Conservation (phyloP, 1,140 invertebrate species). For the Ptiloglossa arizonensis region DNA sequence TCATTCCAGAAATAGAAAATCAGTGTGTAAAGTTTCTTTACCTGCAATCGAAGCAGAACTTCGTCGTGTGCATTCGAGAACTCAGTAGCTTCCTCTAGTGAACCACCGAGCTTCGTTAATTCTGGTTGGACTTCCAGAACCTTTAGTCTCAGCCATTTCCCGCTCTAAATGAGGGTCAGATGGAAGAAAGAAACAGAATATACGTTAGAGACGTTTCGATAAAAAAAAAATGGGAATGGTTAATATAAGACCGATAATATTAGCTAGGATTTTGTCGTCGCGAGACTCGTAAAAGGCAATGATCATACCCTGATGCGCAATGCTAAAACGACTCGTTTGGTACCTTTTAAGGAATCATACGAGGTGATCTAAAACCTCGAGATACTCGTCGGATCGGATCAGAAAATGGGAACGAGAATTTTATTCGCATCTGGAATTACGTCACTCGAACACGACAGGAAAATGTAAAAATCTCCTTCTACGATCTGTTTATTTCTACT, state of each 20-base stretch:
- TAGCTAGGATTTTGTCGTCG: background rate
- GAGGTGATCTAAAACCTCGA: constrained; percentile 13
- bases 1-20: background rate
- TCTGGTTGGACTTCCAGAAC: constrained; percentile 93
- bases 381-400: background rate
- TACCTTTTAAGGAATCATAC: constrained; percentile 30
- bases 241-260: background rate
- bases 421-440: constrained; percentile 13
- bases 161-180: constrained; percentile 86
- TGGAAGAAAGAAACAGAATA: background rate
- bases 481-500: background rate
- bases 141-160: constrained; percentile 91
- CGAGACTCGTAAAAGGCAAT: constrained; percentile 18
- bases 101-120: constrained; percentile 90
- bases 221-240: background rate
- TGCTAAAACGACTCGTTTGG: constrained; percentile 2
- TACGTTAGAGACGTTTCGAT: background rate
- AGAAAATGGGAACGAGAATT: constrained; percentile 8
- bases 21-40: constrained; percentile 74
- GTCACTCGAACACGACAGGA: background rate
- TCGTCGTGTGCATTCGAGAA: constrained; percentile 91
- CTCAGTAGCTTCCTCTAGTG: constrained; percentile 88
- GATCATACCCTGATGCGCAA: constrained; percentile 3
- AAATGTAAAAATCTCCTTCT: background rate
- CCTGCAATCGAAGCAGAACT: constrained; percentile 92